Percentiles rank a stretch among this genome's conserved stretches.
phyloP scores from a whole-genome alignment of 2,113 vertebrate genomes.

The Laterallus jamaicensis region DNA sequence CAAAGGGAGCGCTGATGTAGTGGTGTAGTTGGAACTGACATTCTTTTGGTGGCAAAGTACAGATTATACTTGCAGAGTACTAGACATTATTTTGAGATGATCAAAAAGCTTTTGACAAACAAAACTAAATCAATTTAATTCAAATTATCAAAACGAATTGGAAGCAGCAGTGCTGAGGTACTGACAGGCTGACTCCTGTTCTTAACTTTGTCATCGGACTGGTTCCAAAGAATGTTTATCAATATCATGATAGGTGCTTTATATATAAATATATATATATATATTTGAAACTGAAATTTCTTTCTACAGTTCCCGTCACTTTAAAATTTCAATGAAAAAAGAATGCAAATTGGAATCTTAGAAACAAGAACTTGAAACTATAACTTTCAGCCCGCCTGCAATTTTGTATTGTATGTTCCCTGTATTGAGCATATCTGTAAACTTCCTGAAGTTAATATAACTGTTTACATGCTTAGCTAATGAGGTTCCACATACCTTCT shows the following conservation, averaged over 20 bases:
- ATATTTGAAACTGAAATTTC: neutral
- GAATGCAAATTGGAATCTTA: neutral
- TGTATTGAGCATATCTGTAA: neutral
- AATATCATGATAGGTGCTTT: too few relatives aligned
- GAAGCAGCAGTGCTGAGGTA: too few relatives aligned
- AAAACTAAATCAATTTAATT: neutral
- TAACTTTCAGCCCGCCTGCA: neutral
- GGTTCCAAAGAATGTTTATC: too few relatives aligned
- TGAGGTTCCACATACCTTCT: neutral
- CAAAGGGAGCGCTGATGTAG: neutral
- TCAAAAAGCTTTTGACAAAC: neutral
- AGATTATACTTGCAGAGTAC: neutral
- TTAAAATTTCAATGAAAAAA: neutral
- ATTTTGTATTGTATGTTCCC: neutral
- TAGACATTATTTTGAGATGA: neutral
- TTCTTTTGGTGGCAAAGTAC: neutral
- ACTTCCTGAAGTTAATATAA: neutral
- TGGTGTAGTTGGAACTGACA: neutral
- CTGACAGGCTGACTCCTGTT: too few relatives aligned
- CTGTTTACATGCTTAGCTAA: neutral
- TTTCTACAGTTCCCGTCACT: neutral
- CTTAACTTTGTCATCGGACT: too few relatives aligned
- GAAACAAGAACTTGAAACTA: neutral
- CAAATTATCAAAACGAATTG: neutral
- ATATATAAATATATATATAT: too few relatives aligned